Evolutionary conservation across 2,888 invertebrate species (phyloP), one percentile per base, ranked within the genome.

Genomic region (Physocephala rufipes): DNA sequence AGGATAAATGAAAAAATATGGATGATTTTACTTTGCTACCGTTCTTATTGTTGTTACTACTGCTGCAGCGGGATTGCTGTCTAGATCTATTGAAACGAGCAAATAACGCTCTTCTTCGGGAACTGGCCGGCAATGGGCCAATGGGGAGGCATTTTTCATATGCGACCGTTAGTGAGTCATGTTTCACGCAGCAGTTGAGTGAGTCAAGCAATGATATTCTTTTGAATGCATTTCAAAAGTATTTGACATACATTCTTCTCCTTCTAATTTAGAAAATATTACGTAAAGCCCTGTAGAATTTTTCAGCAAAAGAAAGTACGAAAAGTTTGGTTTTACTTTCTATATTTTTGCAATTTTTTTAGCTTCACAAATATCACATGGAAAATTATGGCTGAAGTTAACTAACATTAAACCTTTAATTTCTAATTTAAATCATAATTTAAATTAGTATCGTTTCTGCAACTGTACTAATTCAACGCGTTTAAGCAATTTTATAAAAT

Each of bases 11-110:
- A n/a, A n/a, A n/a, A n/a, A n/a, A n/a, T n/a, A n/a, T n/a, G n/a
- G n/a, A n/a, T n/a, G n/a, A n/a, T n/a, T 7, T 26, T 47, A 59
- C 59, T 58, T 45, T 19, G n/a, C 24, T n/a, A 24, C 19, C 15
- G 13, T 47, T 0, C 19, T 12, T 26, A 47, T 1, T 30, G 16
- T n/a, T 12, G 16, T 9, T 51, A 51, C 21, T 68, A 51, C 51
- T 68, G 62, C 51, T 68, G 51, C 75, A 75, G n/a, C n/a, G n/a
- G 76, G 53, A 71, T 64, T 65, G 74, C 67, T 30, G 73, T 72
- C 69, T 73, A 62, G 59, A 73, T 71, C 70, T 70, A 66, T 63
- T 51, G 71, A 63, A 69, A 66, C 71, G 61, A 76, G 73, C 21
- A 73, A 74, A 74, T 16, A 24, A n/a, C 15, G 59, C 36, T 36